Conservation (phyloP, 2,888 invertebrate genomes). For the Pseudococcus jackbeardsleyi region DNA sequence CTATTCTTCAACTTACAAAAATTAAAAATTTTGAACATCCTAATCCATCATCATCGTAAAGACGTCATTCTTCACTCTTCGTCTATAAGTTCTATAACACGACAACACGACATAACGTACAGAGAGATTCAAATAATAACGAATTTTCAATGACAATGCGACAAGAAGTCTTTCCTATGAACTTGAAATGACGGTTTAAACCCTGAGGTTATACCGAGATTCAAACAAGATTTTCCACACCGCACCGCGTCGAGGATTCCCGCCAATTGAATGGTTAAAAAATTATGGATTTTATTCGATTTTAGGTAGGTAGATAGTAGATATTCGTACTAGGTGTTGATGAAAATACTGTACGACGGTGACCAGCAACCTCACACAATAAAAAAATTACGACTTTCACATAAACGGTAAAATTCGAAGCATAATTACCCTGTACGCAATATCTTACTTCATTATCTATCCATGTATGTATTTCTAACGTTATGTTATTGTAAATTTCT, state of each 20-base stretch:
- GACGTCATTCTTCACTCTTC: not conserved
- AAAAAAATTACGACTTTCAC: too few species aligned
- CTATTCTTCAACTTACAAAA: too few species aligned
- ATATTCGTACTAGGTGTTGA: too few species aligned
- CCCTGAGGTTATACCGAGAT: not conserved
- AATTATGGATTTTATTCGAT: not conserved
- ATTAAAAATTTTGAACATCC: too few species aligned
- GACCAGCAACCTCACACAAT: too few species aligned
- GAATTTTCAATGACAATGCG: not conserved
- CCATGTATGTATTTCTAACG: not conserved
- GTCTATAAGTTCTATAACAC: too few species aligned
- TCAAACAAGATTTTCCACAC: constrained; percentile 26
- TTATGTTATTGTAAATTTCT: not conserved
- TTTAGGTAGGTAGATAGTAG: too few species aligned
- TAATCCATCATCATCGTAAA: not conserved
- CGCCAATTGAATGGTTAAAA: not conserved
- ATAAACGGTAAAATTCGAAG: too few species aligned
- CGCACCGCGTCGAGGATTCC: not conserved
- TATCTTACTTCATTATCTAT: not conserved
- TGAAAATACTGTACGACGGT: not conserved
- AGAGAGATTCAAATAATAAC: not conserved
- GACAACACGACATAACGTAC: not conserved
- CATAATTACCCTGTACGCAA: too few species aligned
- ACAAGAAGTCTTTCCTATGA: constrained; percentile 11
- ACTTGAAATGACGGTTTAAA: constrained; percentile 17